Evolutionary conservation across 64 coral and sea anemone genomes (phyloP).

Genomic region (Montipora foliosa): DNA sequence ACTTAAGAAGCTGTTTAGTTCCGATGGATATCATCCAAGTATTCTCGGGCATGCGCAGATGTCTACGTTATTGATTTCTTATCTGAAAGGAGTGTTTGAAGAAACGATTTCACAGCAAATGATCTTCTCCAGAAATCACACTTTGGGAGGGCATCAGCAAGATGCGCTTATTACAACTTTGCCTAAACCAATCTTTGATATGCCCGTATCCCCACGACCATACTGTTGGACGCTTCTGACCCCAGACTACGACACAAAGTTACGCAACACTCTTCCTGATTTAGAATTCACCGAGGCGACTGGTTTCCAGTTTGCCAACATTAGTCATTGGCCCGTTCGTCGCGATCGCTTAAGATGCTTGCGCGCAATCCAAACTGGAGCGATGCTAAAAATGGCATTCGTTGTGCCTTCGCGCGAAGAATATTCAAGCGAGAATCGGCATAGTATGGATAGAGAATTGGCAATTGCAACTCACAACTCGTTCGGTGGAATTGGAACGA

Average conservation of each 20-base stretch:
- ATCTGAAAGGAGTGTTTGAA: slow-evolving; percentile 85
- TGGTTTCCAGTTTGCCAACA: slow-evolving; percentile 81
- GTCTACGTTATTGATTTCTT: slow-evolving; percentile 88
- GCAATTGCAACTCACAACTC: slow-evolving; percentile 89
- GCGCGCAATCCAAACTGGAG: slow-evolving; percentile 78
- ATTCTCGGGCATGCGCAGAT: slow-evolving; percentile 94
- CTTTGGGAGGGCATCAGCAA: not conserved
- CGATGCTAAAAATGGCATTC: slow-evolving; percentile 73
- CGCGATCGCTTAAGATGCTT: slow-evolving; percentile 89
- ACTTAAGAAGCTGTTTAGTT: slow-evolving; percentile 75
- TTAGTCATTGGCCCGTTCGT: slow-evolving; percentile 88
- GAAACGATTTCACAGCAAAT: slow-evolving; percentile 75
- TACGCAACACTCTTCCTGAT: slow-evolving; percentile 76
- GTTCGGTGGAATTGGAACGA: slow-evolving; percentile 78
- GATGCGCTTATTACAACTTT: not conserved
- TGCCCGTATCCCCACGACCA: slow-evolving; percentile 70
- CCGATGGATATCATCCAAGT: slow-evolving; percentile 94
- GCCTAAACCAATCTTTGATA: slow-evolving; percentile 72
- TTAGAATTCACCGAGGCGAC: slow-evolving; percentile 72
- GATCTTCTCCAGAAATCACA: slow-evolving; percentile 5
- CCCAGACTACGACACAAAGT: slow-evolving; percentile 67
- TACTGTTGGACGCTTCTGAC: slow-evolving; percentile 95
- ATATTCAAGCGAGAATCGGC: not conserved
- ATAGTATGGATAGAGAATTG: slow-evolving; percentile 26
- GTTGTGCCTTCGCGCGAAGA: slow-evolving; percentile 22